Percentiles rank a stretch among this genome's conserved stretches.
phyloP scores from a whole-genome alignment of 2,113 vertebrate genomes.

The Cyanoderma ruficeps region DNA sequence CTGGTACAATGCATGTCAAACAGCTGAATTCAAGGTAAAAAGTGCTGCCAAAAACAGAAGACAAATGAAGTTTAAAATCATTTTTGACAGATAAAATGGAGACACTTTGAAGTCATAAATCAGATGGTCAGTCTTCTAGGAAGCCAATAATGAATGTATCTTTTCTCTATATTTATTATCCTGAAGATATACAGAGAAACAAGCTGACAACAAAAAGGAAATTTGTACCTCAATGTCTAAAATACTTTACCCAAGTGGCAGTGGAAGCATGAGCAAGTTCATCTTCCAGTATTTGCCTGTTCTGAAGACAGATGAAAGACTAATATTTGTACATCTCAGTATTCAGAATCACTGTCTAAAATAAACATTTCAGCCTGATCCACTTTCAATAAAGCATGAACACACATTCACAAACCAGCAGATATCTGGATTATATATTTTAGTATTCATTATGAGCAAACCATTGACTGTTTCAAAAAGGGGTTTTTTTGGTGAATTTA shows the following conservation, averaged over 20 bases:
- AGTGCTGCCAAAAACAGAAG: constrained; percentile 86
- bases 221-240: background rate
- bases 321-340: constrained; percentile 11
- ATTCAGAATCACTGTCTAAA: background rate
- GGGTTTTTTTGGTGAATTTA: background rate
- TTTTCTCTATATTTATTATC: constrained; percentile 67
- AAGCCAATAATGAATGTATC: constrained; percentile 80
- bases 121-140: constrained; percentile 81
- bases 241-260: background rate
- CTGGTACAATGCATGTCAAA: constrained; percentile 82
- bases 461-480: background rate
- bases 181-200: constrained; percentile 40
- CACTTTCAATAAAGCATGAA: rapidly evolving
- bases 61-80: constrained; percentile 89
- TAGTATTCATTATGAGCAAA: background rate
- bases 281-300: background rate
- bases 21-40: constrained; percentile 81
- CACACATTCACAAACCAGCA: background rate
- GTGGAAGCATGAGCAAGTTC: constrained; percentile 6
- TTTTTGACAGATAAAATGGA: constrained; percentile 84
- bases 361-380: background rate
- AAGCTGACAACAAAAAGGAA: constrained; percentile 3
- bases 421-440: background rate
- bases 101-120: constrained; percentile 87
- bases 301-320: constrained; percentile 19